phyloP scores from a whole-genome alignment of 2,113 vertebrate genomes.

The Sphaerodactylus townsendi region DNA sequence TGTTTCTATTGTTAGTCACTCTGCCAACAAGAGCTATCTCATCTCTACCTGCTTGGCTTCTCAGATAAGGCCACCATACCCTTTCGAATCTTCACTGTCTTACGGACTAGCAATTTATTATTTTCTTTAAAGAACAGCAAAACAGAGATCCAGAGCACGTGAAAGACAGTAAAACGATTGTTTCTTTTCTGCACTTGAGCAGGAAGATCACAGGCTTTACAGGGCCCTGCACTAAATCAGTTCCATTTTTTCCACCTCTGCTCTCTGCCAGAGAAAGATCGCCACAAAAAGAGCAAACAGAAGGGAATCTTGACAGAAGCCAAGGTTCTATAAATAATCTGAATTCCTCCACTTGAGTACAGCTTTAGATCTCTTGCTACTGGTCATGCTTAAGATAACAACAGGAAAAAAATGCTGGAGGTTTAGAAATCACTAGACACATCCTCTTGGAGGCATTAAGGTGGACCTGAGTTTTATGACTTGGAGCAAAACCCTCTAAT shows the following conservation, averaged over 20 bases:
- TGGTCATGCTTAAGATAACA: constrained; percentile 10
- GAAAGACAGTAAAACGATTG: neutral
- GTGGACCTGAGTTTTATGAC: neutral
- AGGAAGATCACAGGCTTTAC: neutral
- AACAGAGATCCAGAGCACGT: neutral
- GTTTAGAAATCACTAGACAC: neutral
- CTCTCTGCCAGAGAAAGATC: neutral
- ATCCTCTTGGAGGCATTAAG: neutral
- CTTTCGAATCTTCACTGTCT: neutral
- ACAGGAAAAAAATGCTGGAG: neutral
- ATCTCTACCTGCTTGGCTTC: too few species aligned
- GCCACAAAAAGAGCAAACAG: neutral
- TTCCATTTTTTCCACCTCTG: neutral
- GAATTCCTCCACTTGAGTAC: neutral
- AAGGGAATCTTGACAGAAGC: neutral
- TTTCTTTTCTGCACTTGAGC: neutral
- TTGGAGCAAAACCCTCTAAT: neutral
- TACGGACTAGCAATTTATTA: neutral
- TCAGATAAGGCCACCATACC: too few species aligned
- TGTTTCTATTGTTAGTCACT: too few species aligned
- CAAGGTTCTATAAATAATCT: neutral
- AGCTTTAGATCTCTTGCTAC: neutral
- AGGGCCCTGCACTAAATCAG: neutral
- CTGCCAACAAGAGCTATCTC: too few species aligned
- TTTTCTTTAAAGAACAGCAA: neutral